Percentiles rank a stretch among this genome's conserved stretches.
phyloP scores from a whole-genome alignment of 2,888 invertebrate species.

The Lymantria monacha region DNA sequence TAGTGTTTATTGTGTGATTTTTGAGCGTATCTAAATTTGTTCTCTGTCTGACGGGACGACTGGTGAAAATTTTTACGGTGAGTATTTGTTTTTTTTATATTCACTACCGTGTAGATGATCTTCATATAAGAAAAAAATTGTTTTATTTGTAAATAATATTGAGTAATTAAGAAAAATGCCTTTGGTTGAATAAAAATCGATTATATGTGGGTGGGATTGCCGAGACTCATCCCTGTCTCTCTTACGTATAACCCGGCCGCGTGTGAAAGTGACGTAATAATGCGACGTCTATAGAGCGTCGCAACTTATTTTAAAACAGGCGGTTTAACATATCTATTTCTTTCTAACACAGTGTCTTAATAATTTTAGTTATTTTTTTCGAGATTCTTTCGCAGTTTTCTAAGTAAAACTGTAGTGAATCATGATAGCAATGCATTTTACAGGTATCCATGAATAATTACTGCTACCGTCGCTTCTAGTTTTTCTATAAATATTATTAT shows the following conservation, averaged over 20 bases:
- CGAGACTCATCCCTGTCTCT: constrained; percentile 31
- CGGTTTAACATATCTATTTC: constrained; percentile 55
- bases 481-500: constrained; percentile 19
- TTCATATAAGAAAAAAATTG: constrained; percentile 26
- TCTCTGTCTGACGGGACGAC: constrained; percentile 65
- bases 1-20: constrained; percentile 72
- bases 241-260: constrained; percentile 61
- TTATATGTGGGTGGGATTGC: constrained; percentile 76
- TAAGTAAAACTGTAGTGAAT: constrained; percentile 44
- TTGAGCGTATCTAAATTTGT: constrained; percentile 76
- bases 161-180: constrained; percentile 37
- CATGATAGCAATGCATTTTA: constrained; percentile 14
- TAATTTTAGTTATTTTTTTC: constrained; percentile 48
- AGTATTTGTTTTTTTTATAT: constrained; percentile 56
- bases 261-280: constrained; percentile 61
- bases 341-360: constrained; percentile 46
- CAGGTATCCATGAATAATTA: constrained; percentile 13
- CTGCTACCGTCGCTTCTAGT: not conserved
- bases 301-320: constrained; percentile 44
- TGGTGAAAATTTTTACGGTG: constrained; percentile 65
- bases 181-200: constrained; percentile 74
- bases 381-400: constrained; percentile 46
- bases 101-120: constrained; percentile 29
- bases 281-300: constrained; percentile 40
- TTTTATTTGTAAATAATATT: constrained; percentile 34